These are phyloP conservation scores for Rhombomys opimus DNA, from an alignment of 2,113 vertebrate genomes.

Conservation along the genomic window DNA sequence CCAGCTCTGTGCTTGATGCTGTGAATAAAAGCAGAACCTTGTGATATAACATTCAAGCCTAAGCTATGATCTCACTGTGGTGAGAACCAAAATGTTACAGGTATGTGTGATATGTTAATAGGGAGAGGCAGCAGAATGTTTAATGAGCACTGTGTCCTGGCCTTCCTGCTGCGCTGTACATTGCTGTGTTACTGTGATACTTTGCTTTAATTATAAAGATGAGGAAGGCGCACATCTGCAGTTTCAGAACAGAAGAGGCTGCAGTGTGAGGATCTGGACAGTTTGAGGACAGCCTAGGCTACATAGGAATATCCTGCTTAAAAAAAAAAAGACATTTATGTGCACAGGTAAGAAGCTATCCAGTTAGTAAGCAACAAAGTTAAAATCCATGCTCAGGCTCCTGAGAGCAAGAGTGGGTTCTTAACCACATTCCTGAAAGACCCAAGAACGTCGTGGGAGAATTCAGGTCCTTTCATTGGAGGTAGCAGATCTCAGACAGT, in stretches of 20 bases:
- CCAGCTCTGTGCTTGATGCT: not conserved
- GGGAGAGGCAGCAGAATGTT: not conserved
- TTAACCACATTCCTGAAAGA: not conserved
- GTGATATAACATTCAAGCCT: accelerated
- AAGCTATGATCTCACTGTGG: not conserved
- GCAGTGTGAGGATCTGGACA: not conserved
- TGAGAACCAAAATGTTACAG: not conserved
- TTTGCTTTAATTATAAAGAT: not conserved
- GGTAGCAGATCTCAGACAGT: not conserved
- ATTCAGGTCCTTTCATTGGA: not conserved
- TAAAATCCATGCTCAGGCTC: not conserved
- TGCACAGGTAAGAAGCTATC: not conserved
- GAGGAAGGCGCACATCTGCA: not conserved
- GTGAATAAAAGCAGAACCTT: not conserved
- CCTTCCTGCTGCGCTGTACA: not conserved
- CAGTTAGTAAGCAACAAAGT: not conserved
- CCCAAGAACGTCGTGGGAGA: not conserved
- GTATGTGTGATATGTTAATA: not conserved
- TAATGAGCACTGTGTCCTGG: accelerated
- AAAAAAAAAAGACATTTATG: not conserved
- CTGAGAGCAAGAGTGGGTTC: not conserved
- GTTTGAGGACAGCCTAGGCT: not conserved
- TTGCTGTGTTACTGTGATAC: not conserved
- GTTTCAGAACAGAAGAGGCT: not conserved
- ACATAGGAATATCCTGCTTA: not conserved